Conservation (phyloP, 1,140 invertebrate species). For the Antheraea pernyi region DNA sequence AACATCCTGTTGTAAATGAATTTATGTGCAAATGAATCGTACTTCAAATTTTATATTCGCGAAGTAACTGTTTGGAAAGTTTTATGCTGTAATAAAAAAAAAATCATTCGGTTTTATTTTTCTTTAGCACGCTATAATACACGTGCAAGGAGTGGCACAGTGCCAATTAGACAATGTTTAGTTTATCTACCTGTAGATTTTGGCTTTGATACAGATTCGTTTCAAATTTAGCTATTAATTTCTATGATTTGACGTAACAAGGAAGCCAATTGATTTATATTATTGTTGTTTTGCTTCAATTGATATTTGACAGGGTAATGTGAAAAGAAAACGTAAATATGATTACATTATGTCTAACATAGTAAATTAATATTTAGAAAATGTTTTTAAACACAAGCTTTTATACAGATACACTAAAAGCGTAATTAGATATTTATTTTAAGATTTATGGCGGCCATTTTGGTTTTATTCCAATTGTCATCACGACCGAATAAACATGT, state of each 20-base stretch:
- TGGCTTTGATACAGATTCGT: slow-evolving; percentile 50
- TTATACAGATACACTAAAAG: too few relatives aligned
- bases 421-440: too few relatives aligned
- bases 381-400: too few relatives aligned
- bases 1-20: slow-evolving; percentile 22
- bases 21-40: slow-evolving; percentile 21
- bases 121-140: slow-evolving; percentile 25
- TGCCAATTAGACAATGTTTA: slow-evolving; percentile 41
- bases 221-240: slow-evolving; percentile 44
- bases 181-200: slow-evolving; percentile 53
- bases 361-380: too few relatives aligned
- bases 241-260: slow-evolving; percentile 16
- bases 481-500: too few relatives aligned
- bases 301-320: not conserved
- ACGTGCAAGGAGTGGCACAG: slow-evolving; percentile 36
- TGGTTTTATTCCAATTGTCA: too few relatives aligned
- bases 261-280: slow-evolving; percentile 10
- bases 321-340: not conserved
- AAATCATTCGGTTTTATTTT: slow-evolving; percentile 29
- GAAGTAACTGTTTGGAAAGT: slow-evolving; percentile 12
- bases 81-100: slow-evolving; percentile 15
- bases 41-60: slow-evolving; percentile 18
- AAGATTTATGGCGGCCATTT: too few relatives aligned
- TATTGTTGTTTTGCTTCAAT: not conserved
- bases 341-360: not conserved